Evolutionary conservation across 53 echinoderm and acorn worm species (phyloP).

Genomic region (Patiria pectinifera): DNA sequence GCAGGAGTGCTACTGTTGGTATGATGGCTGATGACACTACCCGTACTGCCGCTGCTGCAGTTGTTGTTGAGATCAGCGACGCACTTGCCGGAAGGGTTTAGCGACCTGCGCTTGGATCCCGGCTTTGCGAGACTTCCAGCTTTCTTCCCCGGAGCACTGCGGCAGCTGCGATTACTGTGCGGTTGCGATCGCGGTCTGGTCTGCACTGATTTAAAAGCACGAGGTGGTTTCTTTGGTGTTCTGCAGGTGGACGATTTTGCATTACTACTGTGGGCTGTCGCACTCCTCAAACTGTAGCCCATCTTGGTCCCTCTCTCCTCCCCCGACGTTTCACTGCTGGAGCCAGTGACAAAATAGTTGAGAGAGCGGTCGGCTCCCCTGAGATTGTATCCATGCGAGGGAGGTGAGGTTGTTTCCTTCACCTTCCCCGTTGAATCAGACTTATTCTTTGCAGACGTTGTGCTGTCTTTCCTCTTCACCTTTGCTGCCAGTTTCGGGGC

Average conservation of each 20-base stretch:
- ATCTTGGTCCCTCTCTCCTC: background rate
- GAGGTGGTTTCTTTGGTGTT: slow-evolving; percentile 12
- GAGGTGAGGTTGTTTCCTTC: background rate
- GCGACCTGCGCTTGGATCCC: background rate
- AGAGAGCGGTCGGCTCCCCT: background rate
- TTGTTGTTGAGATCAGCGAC: slow-evolving; percentile 44
- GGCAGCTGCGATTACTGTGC: background rate
- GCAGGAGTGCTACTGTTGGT: background rate
- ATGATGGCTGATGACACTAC: background rate
- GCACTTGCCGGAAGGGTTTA: background rate
- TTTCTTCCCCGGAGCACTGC: background rate
- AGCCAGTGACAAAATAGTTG: slow-evolving; percentile 1
- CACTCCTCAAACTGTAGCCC: slow-evolving; percentile 30
- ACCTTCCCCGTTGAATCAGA: background rate
- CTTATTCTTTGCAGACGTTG: slow-evolving; percentile 3
- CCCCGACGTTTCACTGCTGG: slow-evolving; percentile 3
- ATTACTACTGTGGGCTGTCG: background rate
- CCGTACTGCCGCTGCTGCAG: background rate
- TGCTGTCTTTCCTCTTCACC: background rate
- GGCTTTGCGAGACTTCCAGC: background rate
- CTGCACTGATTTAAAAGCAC: background rate
- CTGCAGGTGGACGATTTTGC: background rate
- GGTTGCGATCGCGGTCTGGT: background rate
- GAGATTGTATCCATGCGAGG: slow-evolving; percentile 35
- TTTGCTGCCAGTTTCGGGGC: background rate